Conservation (phyloP, 2,113 vertebrate genomes). For the Hymenochirus boettgeri region DNA sequence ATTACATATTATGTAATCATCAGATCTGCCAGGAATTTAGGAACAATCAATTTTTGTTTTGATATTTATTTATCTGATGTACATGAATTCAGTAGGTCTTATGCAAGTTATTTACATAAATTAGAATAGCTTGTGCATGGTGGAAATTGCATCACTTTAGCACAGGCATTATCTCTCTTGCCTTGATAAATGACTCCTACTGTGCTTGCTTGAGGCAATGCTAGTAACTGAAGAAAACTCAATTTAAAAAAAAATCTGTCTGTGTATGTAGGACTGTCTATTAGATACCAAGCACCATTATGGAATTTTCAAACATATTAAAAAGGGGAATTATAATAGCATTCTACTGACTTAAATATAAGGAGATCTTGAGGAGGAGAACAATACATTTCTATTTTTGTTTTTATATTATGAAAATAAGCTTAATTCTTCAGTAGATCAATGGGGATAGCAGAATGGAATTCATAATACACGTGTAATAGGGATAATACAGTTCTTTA, state of each 20-base stretch:
- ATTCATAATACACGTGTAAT: neutral
- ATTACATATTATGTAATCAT: neutral
- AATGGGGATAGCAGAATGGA: neutral
- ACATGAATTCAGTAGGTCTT: slow-evolving; percentile 10
- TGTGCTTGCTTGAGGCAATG: slow-evolving; percentile 32
- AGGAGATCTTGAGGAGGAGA: neutral
- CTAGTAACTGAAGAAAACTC: slow-evolving; percentile 35
- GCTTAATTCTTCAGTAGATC: neutral
- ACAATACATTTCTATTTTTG: neutral
- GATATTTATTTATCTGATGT: slow-evolving; percentile 15
- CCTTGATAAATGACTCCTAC: slow-evolving; percentile 36
- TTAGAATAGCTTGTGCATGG: slow-evolving; percentile 22
- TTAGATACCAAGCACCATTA: slow-evolving; percentile 14
- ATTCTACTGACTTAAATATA: neutral
- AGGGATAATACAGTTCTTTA: slow-evolving; percentile 13
- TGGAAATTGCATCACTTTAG: slow-evolving; percentile 28
- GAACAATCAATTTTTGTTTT: neutral
- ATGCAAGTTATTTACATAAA: slow-evolving; percentile 32
- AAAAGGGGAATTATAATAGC: slow-evolving; percentile 6
- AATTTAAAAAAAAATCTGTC: slow-evolving; percentile 30
- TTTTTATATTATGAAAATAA: neutral
- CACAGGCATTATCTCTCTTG: slow-evolving; percentile 29
- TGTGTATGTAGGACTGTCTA: slow-evolving; percentile 25
- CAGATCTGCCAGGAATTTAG: slow-evolving; percentile 3
- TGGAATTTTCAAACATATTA: slow-evolving; percentile 12